Conservation (phyloP, 2,888 invertebrate species). For the Tetheella fluctuosa region DNA sequence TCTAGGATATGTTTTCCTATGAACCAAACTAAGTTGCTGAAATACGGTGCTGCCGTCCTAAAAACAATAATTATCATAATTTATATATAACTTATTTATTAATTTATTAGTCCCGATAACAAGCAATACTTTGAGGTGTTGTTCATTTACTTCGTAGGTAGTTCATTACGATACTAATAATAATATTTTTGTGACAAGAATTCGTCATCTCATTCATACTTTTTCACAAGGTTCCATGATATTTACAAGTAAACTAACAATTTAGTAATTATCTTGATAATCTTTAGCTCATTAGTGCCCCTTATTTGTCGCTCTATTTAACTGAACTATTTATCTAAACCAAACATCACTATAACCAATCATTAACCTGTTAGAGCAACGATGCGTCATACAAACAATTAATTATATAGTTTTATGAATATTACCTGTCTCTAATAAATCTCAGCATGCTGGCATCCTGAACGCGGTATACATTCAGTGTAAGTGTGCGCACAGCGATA, state of each 20-base stretch:
- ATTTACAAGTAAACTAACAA: too few relatives aligned
- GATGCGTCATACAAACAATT: background rate
- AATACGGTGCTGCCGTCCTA: slow-evolving; percentile 98
- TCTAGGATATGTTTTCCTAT: slow-evolving; percentile 99
- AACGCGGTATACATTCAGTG: slow-evolving; percentile 97
- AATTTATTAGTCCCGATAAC: too few relatives aligned
- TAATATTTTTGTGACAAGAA: too few relatives aligned
- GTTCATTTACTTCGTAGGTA: too few relatives aligned
- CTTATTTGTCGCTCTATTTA: background rate
- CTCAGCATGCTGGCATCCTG: slow-evolving; percentile 97
- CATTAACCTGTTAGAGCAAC: background rate
- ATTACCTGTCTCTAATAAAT: slow-evolving; percentile 94
- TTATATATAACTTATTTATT: background rate
- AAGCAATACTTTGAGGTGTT: too few relatives aligned
- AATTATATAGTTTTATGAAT: slow-evolving; percentile 1
- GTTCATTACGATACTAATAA: too few relatives aligned
- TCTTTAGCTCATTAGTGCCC: background rate
- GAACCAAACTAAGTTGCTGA: slow-evolving; percentile 99
- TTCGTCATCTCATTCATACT: too few relatives aligned
- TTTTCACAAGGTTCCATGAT: too few relatives aligned
- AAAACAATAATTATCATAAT: slow-evolving; percentile 17
- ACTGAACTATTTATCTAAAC: background rate
- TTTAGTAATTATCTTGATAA: too few relatives aligned
- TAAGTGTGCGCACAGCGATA: slow-evolving; percentile 98
- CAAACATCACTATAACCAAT: background rate